Base-by-base conservation (phyloP, 1,140 invertebrate species). In the Tetramorium alpestre region DNA sequence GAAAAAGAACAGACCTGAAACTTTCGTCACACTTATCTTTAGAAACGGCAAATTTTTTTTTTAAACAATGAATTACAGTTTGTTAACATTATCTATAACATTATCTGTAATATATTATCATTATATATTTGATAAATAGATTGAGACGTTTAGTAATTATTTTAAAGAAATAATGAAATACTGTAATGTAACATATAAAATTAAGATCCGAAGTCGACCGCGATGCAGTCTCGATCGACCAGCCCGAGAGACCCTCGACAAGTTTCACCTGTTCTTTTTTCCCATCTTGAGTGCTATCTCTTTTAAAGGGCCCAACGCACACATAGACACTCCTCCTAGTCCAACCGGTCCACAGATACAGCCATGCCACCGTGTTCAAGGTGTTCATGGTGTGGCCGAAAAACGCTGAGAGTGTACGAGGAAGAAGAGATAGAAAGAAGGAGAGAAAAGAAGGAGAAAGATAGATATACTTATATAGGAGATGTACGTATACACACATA, bases 291-390 rank as follows among this genome's bases (percentile, higher is more conserved):
- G 87, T 89, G 90, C 88, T 91, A 91, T 91, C 90, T 91, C 90
- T 89, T 69, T 89, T 90, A 90, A 90, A 90, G 89, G 86, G 89
- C 86, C 78, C 86, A 44, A 65, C 86, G 56, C 87, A 86, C 86
- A 89, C 76, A 56, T 75, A 60, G 85, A 72, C 82, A 62, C 54
- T 87, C 87, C 91, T 92, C 87, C 91, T 92, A 92, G 87, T 87
- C 91, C 89, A 91, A 92, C 92, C 91, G 92, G 92, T 92, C 92
- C 90, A 90, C 85, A 76, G 81, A 73, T 65, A 77, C 87, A 84
- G 67, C 41, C 77, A 75, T 84, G 85, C 86, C 78, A 82, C 85
- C 81, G 81, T 86, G 86, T 89, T 91, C 87, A 88, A 84, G 88
- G 47, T 91, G 92, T 93, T 92, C 92, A 85, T 75, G 72, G 56